A percentile compares a stretch with the other conserved stretches of the same genome.
Conservation (phyloP, 1,140 invertebrate genomes). For the Macrostomum lignano region DNA sequence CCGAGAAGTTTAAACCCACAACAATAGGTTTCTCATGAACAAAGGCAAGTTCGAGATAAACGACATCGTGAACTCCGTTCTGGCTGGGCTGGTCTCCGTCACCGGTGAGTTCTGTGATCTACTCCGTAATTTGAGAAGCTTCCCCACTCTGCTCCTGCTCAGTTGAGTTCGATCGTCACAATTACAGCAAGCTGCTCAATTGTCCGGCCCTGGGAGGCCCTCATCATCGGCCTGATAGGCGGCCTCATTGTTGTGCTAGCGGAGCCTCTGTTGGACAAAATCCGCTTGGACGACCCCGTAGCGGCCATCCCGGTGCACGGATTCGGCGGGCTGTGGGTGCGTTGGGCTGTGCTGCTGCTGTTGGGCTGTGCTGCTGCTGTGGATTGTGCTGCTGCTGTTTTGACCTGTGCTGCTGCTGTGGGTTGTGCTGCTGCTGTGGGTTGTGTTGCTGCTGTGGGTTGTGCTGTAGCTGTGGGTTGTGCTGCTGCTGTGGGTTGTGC, state of each 20-base stretch:
- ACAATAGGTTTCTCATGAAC: constrained; percentile 32
- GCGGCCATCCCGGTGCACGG: constrained; percentile 62
- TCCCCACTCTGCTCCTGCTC: too few relatives aligned
- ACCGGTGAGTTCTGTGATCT: constrained; percentile 35
- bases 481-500: too few relatives aligned
- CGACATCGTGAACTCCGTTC: constrained; percentile 56
- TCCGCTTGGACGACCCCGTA: constrained; percentile 61
- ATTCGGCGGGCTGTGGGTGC: constrained; percentile 17
- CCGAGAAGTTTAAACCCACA: too few relatives aligned
- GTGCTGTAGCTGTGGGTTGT: too few relatives aligned
- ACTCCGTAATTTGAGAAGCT: background rate
- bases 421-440: too few relatives aligned
- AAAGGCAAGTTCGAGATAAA: constrained; percentile 46
- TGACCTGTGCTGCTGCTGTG: too few relatives aligned
- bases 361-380: too few relatives aligned
- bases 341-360: too few relatives aligned
- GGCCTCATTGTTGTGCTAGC: constrained; percentile 38
- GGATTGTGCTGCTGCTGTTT: too few relatives aligned
- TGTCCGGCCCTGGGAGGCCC: constrained; percentile 50
- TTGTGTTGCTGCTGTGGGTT: too few relatives aligned
- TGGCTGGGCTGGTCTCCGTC: constrained; percentile 55
- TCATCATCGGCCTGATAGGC: constrained; percentile 50
- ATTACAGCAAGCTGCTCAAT: constrained; percentile 50
- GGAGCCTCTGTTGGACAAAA: constrained; percentile 42
- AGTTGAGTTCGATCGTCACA: background rate